Evolutionary conservation across 2,113 vertebrate genomes (phyloP).

Genomic region (Boulengeromyrus knoepffleri): DNA sequence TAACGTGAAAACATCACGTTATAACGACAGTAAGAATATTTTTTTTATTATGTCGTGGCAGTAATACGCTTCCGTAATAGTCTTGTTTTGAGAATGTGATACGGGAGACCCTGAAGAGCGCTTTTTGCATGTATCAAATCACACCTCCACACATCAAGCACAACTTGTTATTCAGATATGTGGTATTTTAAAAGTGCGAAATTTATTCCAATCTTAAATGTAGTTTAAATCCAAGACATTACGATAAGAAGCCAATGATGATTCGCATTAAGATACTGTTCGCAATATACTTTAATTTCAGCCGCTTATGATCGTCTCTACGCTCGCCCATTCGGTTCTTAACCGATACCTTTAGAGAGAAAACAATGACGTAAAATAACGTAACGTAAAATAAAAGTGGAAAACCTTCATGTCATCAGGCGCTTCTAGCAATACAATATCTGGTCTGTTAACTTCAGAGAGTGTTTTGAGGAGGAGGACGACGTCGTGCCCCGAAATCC

Average conservation of each 20-base stretch:
- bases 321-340: not conserved
- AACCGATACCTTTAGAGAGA: not conserved
- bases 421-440: not conserved
- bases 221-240: not conserved
- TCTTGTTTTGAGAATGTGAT: not conserved
- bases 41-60: too few species aligned
- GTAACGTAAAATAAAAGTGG: not conserved
- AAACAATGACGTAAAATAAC: not conserved
- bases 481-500: not conserved
- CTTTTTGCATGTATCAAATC: not conserved
- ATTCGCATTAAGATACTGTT: not conserved
- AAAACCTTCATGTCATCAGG: not conserved
- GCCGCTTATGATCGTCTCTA: not conserved
- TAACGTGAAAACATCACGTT: too few species aligned
- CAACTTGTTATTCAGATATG: not conserved
- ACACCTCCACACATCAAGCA: not conserved
- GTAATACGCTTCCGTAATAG: not conserved
- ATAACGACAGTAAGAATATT: too few species aligned
- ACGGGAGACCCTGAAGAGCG: not conserved
- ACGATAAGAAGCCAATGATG: not conserved
- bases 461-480: not conserved
- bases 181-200: not conserved
- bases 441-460: not conserved
- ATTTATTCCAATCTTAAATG: not conserved
- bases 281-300: not conserved